Evolutionary conservation across 2,797 vertebrate species (phyloP), one percentile per base, ranked within the genome.

Genomic region (Falco peregrinus): DNA sequence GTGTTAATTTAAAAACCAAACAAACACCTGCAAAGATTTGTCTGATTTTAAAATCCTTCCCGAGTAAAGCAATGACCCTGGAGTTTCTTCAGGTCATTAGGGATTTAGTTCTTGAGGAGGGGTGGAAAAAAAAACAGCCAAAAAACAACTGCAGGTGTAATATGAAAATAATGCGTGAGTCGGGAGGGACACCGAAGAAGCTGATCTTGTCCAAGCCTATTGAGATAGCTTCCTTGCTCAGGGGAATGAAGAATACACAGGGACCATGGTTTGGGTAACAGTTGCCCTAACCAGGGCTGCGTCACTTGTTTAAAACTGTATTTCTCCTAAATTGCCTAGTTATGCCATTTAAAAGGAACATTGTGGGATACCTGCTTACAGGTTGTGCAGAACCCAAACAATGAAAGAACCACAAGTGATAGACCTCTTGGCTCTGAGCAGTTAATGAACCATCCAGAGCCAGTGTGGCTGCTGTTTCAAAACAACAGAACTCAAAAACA

Each of bases 141-240:
- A 11, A 63, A 24, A 50, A 8, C 24, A 26, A 3, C 24, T 35
- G 1, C 2, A 3, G 33, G 11, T 3, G 31, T 12, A 22, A 13
- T 1, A 1, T 15, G 39, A 8, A 24, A 45, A 64, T 8, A 19
- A 3, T 0, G 1, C 5, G 2, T 5, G 16, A 8, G 1, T 2
- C 13, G 37, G 47, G 69, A 31, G 28, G 47, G 26, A 19, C 22
- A 4, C 8, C 3, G 28, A 3, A 5, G n/a, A 13, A 78, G 3
- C 5, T 24, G 15, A 2, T 11, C 18, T 5, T 67, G 28, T 8
- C 28, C 13, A 2, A 28, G 41, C 3, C 0, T 2, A 3, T 1
- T 8, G 63, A 43, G 54, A 1, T 2, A 6, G 13, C 9, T 16
- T 18, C 74, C 19, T 70, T 33, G 45, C 65, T 16, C 24, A 1